Base-by-base conservation (phyloP, 2,113 vertebrate genomes). In the Spizaetus ornatus region DNA sequence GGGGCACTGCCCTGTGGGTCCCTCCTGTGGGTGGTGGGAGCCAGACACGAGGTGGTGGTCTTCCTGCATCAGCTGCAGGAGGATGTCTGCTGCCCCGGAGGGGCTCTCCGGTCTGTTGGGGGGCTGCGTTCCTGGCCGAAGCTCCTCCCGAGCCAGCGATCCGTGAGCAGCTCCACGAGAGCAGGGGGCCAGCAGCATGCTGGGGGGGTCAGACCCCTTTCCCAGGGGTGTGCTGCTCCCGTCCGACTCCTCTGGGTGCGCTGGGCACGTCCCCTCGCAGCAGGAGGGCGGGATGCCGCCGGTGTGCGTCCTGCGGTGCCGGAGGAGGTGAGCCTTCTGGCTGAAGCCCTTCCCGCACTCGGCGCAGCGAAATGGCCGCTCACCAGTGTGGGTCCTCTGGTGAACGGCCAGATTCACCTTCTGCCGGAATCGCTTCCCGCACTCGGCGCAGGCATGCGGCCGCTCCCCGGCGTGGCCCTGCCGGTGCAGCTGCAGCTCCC, bases 251-350 rank as follows among this genome's bases (percentile, higher is more conserved):
- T 85, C 67, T 5, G 9, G 80, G 73, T 93, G 85, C 0, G 65
- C 65, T 0, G 79, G 58, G 52, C 91, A 93, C 45, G 66, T 21
- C 20, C 66, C 72, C 40, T 56, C 13, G 26, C 90, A 96, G 93
- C 96, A 48, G 59, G 52, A 31, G 62, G 97, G 2, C 16, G 91
- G 47, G 93, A 91, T 2, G 92, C 73, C 95, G 7, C 95, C 91
- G 1, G 96, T 71, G 81, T 98, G 98, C 45, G 97, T 98, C 45
- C 98, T 78, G 87, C 94, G 96, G 96, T 97, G 96, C 45, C 95
- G 95, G 9, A 97, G 95, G 17, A 97, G 96, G 13, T 97, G 95
- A 16, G 96, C 96, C 38, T 97, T 96, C 63, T 97, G 94, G 77
- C 95, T 96, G 91, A 97, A 97, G 63, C 93, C 95, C 38, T 97